Evolutionary conservation across 2,888 invertebrate genomes (phyloP), one percentile per base, ranked within the genome.

Genomic region (Chloroclystis v-ata): DNA sequence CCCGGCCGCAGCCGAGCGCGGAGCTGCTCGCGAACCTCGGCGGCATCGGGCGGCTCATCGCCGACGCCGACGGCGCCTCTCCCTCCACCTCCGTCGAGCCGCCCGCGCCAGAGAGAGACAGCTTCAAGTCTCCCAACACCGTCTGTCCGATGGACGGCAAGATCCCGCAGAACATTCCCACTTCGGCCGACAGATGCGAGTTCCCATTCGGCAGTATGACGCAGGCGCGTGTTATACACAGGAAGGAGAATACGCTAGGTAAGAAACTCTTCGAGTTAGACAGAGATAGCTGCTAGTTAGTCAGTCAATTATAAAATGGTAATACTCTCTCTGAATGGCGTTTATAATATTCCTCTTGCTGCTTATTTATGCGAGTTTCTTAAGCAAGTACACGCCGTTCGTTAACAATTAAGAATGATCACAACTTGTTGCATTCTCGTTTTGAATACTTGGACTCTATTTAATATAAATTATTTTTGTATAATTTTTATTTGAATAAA

Each of bases 131-230:
- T 49, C 97, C 97, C 35, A 96, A 96, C 83, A 96, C 96, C 54
- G 94, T 96, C 56, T 95, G 95, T 58, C 95, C 96, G 2, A 91
- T 92, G 89, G 95, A 94, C 72, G 92, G 93, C 62, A 94, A 94
- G 82, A 82, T 89, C 64, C 87, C 90, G 61, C 88, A 87, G 60
- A 89, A 82, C 75, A 87, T 89, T 63, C 90, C 78, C 80, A 90
- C 81, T 52, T 87, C 85, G 28, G 71, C 82, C 84, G 93, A 76
- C 89, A 91, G 74, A 1, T 85, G 90, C 68, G 91, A 91, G 70
- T 96, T 93, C 82, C 96, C 96, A 30, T 96, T 96, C 77, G 94
- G 95, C 67, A 96, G 96, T 78, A 96, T 97, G 96, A 95, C 95
- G 37, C 94, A 95, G 72, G 94, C 94, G 54, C 92, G 95, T 76